These are phyloP conservation scores for Salminus brasiliensis DNA, from an alignment of 2,113 vertebrate genomes.

Conservation along the genomic window DNA sequence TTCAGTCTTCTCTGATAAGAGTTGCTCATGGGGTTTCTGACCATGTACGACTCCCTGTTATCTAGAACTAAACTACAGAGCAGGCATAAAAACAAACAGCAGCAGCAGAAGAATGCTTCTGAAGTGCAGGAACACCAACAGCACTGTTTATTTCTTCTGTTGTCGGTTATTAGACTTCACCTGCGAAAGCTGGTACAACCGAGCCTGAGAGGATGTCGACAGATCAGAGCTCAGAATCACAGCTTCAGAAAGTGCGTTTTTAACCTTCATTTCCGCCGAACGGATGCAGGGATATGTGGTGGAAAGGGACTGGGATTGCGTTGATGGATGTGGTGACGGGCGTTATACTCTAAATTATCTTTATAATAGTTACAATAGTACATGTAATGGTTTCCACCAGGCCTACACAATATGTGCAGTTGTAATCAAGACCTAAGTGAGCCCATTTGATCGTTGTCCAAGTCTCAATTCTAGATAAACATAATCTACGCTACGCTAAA, in stretches of 20 bases:
- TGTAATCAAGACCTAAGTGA: too few relatives aligned
- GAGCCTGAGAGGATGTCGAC: slow-evolving; percentile 63
- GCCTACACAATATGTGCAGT: background rate
- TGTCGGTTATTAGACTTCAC: slow-evolving; percentile 52
- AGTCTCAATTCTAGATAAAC: too few relatives aligned
- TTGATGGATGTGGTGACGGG: background rate
- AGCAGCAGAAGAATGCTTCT: background rate
- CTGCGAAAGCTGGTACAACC: slow-evolving; percentile 63
- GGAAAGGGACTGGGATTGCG: background rate
- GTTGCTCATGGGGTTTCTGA: too few relatives aligned
- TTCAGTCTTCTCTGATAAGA: too few relatives aligned
- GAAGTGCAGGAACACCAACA: background rate
- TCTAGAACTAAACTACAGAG: too few relatives aligned
- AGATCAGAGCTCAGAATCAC: slow-evolving; percentile 71
- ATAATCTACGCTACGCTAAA: too few relatives aligned
- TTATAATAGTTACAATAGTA: background rate
- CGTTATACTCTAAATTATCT: background rate
- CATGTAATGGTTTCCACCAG: background rate
- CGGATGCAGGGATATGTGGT: slow-evolving; percentile 34
- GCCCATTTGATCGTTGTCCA: too few relatives aligned
- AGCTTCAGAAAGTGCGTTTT: slow-evolving; percentile 71
- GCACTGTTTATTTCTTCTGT: background rate
- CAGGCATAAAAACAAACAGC: too few relatives aligned
- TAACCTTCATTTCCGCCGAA: background rate
- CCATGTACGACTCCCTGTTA: too few relatives aligned